Evolutionary conservation across 2,888 invertebrate genomes (phyloP), one percentile per base, ranked within the genome.

Genomic region (Aelia acuminata): DNA sequence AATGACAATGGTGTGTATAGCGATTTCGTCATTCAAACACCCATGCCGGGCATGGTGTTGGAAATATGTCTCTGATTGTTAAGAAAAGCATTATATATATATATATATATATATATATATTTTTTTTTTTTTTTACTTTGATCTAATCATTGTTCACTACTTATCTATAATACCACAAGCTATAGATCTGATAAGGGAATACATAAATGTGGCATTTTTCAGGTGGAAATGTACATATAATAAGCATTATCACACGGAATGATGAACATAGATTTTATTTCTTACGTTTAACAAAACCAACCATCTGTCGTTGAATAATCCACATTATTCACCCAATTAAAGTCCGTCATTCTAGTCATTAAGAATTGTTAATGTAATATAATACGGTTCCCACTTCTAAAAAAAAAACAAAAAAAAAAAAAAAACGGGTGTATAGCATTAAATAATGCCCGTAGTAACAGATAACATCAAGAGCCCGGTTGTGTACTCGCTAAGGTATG

Each of bases 291-390:
- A 70, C 35, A n/a, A n/a, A n/a, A 18, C 63, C 63, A 18, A 35
- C 18, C 63, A 35, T 63, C 31, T 18, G 63, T 35, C 35, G 18
- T n/a, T n/a, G n/a, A n/a, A n/a, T 70, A 70, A 70, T 70, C 63
- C 63, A 35, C 35, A 70, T 70, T 70, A 70, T 70, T 70, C 63
- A 5, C 22, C 63, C 63, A 26, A 70, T 70, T 70, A 35, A 63
- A 70, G 35, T 70, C 63, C 18, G 3, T 70, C 63, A 18, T 35
- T 70, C 63, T 18, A 35, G 63, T 7, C 63, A 35, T 70, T 70
- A 70, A 70, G 63, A 70, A 70, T 70, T 70, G 63, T 70, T 70
- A 70, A 70, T 70, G 31, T 70, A 35, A 70, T 35, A 70, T 70
- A 70, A 35, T 70, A 70, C 31, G 63, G 63, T 70, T 70, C 63